These are phyloP conservation scores for Trachelus tabidus DNA, from an alignment of 2,888 invertebrate genomes.

Conservation along the genomic window DNA sequence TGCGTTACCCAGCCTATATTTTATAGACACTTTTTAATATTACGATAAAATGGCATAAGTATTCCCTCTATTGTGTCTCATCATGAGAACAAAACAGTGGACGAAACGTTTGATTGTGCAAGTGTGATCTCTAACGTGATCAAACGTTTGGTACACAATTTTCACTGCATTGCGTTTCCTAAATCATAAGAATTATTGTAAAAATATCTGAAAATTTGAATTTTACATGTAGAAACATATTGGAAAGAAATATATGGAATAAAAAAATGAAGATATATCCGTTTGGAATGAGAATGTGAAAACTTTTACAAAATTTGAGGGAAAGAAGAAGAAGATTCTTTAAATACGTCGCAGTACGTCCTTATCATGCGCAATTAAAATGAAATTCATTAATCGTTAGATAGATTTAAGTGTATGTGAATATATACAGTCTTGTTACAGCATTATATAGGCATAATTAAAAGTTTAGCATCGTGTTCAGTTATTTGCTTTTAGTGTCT, in stretches of 20 bases:
- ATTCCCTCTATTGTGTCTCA: neutral
- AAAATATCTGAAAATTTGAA: neutral
- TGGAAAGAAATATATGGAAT: neutral
- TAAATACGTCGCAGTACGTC: neutral
- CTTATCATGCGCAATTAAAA: neutral
- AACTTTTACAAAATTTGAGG: neutral
- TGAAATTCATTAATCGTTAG: neutral
- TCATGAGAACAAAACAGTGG: neutral
- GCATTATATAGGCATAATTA: slow-evolving; percentile 5
- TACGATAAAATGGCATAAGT: neutral
- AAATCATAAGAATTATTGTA: neutral
- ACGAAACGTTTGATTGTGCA: neutral
- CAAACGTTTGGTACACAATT: neutral
- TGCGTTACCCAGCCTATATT: neutral
- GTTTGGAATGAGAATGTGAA: neutral
- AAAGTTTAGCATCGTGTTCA: neutral
- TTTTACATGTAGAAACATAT: neutral
- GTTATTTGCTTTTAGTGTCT: neutral
- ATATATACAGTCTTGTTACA: slow-evolving; percentile 6
- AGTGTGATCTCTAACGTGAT: neutral
- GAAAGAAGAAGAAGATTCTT: neutral
- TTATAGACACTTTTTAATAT: neutral
- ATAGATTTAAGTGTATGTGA: neutral
- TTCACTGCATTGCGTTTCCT: neutral
- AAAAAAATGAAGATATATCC: neutral